Evolutionary conservation across 2,113 vertebrate species (phyloP).

Genomic region (Aptenodytes patagonicus): DNA sequence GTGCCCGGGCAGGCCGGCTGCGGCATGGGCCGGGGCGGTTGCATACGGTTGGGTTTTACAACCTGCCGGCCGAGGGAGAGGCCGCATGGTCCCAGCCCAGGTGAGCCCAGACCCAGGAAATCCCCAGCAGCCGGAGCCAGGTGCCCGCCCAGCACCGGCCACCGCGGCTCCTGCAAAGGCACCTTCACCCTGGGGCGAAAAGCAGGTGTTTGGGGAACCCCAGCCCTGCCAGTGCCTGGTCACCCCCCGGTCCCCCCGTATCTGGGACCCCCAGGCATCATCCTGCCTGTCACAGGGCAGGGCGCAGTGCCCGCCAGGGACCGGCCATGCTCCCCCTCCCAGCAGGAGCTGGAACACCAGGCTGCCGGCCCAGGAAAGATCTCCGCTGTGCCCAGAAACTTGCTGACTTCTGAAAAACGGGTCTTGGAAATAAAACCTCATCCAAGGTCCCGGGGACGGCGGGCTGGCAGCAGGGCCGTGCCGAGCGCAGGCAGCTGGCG

Average conservation of each 20-base stretch:
- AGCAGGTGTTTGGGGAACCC: not conserved
- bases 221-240: accelerated
- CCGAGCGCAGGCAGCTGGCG: not conserved
- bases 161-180: not conserved
- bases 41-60: not conserved
- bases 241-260: not conserved
- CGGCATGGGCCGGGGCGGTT: accelerated
- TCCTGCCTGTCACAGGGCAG: not conserved
- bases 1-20: not conserved
- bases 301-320: accelerated
- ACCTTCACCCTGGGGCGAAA: accelerated
- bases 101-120: not conserved
- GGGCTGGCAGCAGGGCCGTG: not conserved
- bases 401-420: not conserved
- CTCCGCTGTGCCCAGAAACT: not conserved
- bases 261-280: accelerated
- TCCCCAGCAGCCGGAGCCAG: not conserved
- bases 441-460: not conserved
- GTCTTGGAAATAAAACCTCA: not conserved
- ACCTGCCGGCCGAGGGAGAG: not conserved
- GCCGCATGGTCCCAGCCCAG: not conserved
- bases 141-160: not conserved
- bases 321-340: accelerated
- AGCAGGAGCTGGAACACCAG: not conserved
- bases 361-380: not conserved